Percentiles rank a stretch among this genome's conserved stretches.
phyloP scores from a whole-genome alignment of 1,140 invertebrate genomes.

The Callitettix versicolor region DNA sequence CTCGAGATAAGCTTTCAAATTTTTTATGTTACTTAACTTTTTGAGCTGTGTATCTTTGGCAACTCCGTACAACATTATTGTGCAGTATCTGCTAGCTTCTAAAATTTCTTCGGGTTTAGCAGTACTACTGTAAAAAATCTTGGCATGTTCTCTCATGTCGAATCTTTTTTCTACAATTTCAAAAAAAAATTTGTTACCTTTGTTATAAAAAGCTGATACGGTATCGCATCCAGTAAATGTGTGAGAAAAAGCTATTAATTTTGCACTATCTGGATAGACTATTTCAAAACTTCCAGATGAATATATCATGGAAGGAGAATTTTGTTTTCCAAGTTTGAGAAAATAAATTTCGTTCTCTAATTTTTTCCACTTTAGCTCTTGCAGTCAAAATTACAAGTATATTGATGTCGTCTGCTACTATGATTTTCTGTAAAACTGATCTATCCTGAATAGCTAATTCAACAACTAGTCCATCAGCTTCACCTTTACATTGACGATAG shows the following conservation, averaged over 20 bases:
- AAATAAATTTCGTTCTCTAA: too few species aligned
- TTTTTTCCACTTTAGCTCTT: not conserved
- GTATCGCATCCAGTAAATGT: constrained; percentile 4
- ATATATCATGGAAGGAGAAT: not conserved
- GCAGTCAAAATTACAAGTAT: constrained; percentile 10
- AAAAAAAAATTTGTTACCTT: constrained; percentile 2
- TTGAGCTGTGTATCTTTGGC: too few species aligned
- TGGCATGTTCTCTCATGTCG: not conserved
- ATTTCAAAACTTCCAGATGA: constrained; percentile 1
- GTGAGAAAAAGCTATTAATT: constrained; percentile 5
- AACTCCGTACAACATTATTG: too few species aligned
- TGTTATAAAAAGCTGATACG: constrained; percentile 1
- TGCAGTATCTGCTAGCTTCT: too few species aligned
- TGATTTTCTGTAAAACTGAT: not conserved
- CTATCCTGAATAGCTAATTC: not conserved
- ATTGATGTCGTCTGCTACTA: constrained; percentile 7
- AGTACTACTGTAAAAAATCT: too few species aligned
- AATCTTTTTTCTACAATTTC: not conserved
- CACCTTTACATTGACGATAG: not conserved
- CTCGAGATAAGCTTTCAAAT: not conserved
- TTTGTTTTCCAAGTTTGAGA: constrained; percentile 4
- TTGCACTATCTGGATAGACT: not conserved
- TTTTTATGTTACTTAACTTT: not conserved
- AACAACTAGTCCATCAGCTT: not conserved
- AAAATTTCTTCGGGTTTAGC: too few species aligned